phyloP scores from a whole-genome alignment of 2,888 invertebrate genomes.

The Sthenelais limicola region DNA sequence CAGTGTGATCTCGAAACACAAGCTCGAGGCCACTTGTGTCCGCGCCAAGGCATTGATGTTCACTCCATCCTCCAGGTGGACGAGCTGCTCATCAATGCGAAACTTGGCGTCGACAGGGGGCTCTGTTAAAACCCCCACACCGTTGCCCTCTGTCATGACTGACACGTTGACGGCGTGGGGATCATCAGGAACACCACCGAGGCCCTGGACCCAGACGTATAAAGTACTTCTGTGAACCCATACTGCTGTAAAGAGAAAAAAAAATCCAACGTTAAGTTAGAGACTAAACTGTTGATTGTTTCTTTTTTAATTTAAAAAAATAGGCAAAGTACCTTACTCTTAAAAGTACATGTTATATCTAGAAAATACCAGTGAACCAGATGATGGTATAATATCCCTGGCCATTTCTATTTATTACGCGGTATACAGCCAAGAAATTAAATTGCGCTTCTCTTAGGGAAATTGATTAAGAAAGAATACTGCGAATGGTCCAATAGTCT shows the following conservation, averaged over 20 bases:
- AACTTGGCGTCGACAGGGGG: slow-evolving; percentile 76
- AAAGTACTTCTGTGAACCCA: slow-evolving; percentile 72
- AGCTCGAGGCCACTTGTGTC: slow-evolving; percentile 60
- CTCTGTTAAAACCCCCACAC: slow-evolving; percentile 81
- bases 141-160: slow-evolving; percentile 80
- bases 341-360: no score
- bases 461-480: no score
- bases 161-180: slow-evolving; percentile 84
- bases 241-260: slow-evolving; percentile 1
- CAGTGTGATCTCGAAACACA: slow-evolving; percentile 59
- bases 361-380: no score
- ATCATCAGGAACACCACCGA: slow-evolving; percentile 99
- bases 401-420: no score
- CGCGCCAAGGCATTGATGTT: slow-evolving; percentile 49
- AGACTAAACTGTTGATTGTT: no score
- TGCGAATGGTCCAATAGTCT: no score
- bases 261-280: no score
- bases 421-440: no score
- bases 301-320: no score
- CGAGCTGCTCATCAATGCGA: slow-evolving; percentile 10
- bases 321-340: no score
- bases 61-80: not conserved
- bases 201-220: slow-evolving; percentile 97
- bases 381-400: no score
- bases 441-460: no score